A percentile compares a stretch with the other conserved stretches of the same genome.
These are phyloP conservation scores for Alviniconcha marisindica DNA, from an alignment of 1,140 invertebrate genomes.

Conservation along the genomic window DNA sequence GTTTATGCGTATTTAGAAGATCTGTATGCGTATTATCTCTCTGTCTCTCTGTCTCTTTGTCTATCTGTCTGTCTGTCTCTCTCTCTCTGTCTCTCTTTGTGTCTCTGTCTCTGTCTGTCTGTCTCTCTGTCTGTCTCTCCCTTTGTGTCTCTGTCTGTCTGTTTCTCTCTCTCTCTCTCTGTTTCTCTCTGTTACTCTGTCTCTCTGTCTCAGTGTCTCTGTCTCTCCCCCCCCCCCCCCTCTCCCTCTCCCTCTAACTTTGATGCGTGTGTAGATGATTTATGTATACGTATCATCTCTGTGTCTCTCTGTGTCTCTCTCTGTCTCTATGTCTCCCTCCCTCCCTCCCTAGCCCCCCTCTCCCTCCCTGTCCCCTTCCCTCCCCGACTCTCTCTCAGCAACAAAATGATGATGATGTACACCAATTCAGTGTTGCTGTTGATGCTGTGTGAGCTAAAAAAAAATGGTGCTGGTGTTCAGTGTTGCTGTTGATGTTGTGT, in stretches of 20 bases:
- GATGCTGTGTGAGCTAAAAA: too few relatives aligned
- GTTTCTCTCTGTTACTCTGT: slow-evolving; percentile 4
- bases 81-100: not conserved
- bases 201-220: not conserved
- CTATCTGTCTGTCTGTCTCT: not conserved
- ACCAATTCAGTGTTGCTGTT: too few relatives aligned
- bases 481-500: too few relatives aligned
- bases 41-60: not conserved
- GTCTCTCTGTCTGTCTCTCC: not conserved
- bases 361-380: not conserved
- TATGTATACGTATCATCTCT: too few relatives aligned
- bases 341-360: not conserved
- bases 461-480: too few relatives aligned
- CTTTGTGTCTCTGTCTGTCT: not conserved
- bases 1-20: too few relatives aligned
- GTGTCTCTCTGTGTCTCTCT: not conserved
- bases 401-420: too few relatives aligned
- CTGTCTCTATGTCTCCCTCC: not conserved
- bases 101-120: not conserved
- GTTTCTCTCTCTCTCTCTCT: not conserved
- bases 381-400: too few relatives aligned
- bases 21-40: too few relatives aligned
- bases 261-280: too few relatives aligned
- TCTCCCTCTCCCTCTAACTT: not conserved
- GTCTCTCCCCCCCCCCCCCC: not conserved